Conservation (phyloP, 1,140 invertebrate species). For the Zaprionus ghesquierei region DNA sequence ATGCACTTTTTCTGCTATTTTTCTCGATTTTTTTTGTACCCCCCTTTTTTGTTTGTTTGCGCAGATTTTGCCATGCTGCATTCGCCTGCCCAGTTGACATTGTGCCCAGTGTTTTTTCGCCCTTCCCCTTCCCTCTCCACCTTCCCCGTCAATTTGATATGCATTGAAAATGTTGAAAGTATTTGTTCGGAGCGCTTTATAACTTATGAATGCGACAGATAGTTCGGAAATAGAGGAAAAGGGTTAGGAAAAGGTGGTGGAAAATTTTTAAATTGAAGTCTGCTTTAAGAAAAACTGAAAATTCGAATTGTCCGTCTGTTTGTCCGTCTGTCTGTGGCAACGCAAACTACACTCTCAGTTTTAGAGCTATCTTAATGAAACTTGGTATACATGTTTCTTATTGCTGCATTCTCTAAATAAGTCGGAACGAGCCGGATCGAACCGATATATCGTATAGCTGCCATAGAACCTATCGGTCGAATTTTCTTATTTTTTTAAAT, state of each 20-base stretch:
- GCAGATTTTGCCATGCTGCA: background rate
- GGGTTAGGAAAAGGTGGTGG: background rate
- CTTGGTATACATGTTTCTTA: no score
- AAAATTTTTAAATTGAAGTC: background rate
- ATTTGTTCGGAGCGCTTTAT: constrained; percentile 8
- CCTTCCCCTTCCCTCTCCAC: no score
- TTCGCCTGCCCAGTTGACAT: background rate
- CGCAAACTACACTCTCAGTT: no score
- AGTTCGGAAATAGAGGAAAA: background rate
- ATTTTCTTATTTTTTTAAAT: no score
- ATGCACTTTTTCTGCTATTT: background rate
- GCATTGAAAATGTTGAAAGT: constrained; percentile 32
- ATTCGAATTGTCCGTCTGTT: no score
- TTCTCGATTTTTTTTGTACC: background rate
- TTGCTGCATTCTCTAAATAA: no score
- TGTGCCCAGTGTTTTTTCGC: background rate
- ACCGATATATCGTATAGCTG: no score
- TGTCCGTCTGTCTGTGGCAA: no score
- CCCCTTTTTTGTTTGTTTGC: background rate
- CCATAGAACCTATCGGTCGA: no score
- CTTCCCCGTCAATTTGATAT: no score
- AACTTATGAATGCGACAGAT: constrained; percentile 12
- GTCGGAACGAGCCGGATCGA: no score
- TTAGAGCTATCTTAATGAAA: no score
- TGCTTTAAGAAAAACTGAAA: background rate